phyloP scores from a whole-genome alignment of 1,140 invertebrate species.

The Sitobion miscanthi region DNA sequence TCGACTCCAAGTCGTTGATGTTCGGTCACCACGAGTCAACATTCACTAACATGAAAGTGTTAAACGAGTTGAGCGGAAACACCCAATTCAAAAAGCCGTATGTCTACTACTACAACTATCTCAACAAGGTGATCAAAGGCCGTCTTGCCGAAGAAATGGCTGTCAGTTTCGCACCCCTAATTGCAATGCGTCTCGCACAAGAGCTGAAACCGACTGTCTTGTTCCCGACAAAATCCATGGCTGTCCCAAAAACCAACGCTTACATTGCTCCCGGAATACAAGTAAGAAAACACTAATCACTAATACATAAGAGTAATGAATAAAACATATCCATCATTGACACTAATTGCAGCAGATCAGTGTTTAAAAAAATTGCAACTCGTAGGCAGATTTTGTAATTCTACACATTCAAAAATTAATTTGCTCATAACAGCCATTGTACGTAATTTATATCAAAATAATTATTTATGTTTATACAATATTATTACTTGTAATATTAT shows the following conservation, averaged over 20 bases:
- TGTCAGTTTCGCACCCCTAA: not conserved
- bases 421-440: too few species aligned
- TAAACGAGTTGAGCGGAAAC: not conserved
- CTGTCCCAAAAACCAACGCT: not conserved
- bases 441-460: not conserved
- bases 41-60: not conserved
- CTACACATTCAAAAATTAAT: not conserved
- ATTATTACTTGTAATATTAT: too few species aligned
- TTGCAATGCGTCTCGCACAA: not conserved
- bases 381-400: not conserved
- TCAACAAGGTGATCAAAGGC: not conserved
- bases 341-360: not conserved
- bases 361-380: not conserved
- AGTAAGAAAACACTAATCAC: not conserved
- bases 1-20: not conserved
- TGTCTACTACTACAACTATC: not conserved
- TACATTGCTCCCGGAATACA: not conserved
- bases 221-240: not conserved
- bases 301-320: not conserved
- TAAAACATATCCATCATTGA: not conserved
- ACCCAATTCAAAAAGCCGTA: not conserved
- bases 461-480: not conserved
- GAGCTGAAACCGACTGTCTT: not conserved
- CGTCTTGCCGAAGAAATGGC: not conserved
- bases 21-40: not conserved